These are phyloP conservation scores for Wiebesia pumilae DNA, from an alignment of 1,140 invertebrate species.

Conservation along the genomic window DNA sequence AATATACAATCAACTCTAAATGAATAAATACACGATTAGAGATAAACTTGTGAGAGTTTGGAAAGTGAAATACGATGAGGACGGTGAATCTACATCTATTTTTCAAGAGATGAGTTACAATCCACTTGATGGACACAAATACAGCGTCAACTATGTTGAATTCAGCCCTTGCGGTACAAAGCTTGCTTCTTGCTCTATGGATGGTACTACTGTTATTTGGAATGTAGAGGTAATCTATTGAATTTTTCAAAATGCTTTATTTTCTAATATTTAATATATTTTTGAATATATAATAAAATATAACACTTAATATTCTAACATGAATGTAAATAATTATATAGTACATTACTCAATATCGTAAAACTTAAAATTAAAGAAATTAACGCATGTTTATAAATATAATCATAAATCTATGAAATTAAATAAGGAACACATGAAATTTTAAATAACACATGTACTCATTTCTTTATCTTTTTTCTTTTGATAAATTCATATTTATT, in stretches of 20 bases:
- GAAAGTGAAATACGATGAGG: slow-evolving; percentile 65
- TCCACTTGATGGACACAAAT: slow-evolving; percentile 78
- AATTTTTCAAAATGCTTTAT: not conserved
- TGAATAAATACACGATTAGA: slow-evolving; percentile 60
- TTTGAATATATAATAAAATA: no score
- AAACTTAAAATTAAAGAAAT: no score
- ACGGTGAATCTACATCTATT: slow-evolving; percentile 57
- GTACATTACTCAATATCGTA: no score
- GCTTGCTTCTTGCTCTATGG: slow-evolving; percentile 83
- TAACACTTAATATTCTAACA: no score
- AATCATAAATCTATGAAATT: no score
- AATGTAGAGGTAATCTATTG: slow-evolving; percentile 74
- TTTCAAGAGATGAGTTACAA: slow-evolving; percentile 74
- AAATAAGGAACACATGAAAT: no score
- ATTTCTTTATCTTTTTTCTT: no score
- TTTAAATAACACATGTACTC: no score
- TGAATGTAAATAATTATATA: no score
- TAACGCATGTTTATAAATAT: no score
- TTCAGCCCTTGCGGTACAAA: slow-evolving; percentile 81
- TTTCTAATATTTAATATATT: not conserved
- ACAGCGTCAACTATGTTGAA: slow-evolving; percentile 79
- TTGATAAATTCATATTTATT: no score
- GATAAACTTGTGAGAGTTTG: slow-evolving; percentile 78
- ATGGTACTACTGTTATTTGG: slow-evolving; percentile 83
- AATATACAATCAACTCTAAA: no score